phyloP scores from a whole-genome alignment of 2,888 invertebrate genomes.

The Dromius quadrimaculatus region DNA sequence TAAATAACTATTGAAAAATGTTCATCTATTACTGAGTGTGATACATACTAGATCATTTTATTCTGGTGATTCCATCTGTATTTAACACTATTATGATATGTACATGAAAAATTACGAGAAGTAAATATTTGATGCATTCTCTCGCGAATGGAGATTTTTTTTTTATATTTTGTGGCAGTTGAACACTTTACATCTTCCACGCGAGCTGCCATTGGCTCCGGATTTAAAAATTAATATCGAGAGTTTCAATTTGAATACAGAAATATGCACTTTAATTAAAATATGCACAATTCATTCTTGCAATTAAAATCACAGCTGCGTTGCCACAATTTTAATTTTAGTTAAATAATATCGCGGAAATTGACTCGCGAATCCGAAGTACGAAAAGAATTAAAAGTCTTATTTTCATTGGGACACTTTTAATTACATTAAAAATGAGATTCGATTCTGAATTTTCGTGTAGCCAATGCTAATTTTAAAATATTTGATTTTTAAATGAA shows the following conservation, averaged over 20 bases:
- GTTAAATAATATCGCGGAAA: slow-evolving; percentile 52
- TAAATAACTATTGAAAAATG: no score
- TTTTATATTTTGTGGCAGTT: background rate
- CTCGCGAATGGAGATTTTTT: no score
- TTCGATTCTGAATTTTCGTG: slow-evolving; percentile 44
- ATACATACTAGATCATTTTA: no score
- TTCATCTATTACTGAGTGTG: no score
- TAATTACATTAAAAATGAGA: slow-evolving; percentile 52
- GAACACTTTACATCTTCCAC: background rate
- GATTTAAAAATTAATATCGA: slow-evolving; percentile 44
- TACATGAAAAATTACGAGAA: no score
- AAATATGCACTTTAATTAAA: slow-evolving; percentile 51
- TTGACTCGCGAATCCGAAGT: slow-evolving; percentile 48
- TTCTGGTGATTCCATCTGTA: no score
- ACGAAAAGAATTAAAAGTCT: slow-evolving; percentile 46
- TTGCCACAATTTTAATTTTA: slow-evolving; percentile 51
- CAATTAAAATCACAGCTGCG: slow-evolving; percentile 51
- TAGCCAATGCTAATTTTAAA: slow-evolving; percentile 44
- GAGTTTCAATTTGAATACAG: slow-evolving; percentile 43
- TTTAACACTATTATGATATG: no score
- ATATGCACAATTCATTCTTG: slow-evolving; percentile 52
- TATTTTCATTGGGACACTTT: slow-evolving; percentile 49
- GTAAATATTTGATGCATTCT: no score
- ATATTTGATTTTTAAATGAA: slow-evolving; percentile 50
- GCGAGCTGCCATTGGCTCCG: background rate